Evolutionary conservation across 2,797 vertebrate species (phyloP), one percentile per base, ranked within the genome.

Genomic region (Pangasius mekongensis): DNA sequence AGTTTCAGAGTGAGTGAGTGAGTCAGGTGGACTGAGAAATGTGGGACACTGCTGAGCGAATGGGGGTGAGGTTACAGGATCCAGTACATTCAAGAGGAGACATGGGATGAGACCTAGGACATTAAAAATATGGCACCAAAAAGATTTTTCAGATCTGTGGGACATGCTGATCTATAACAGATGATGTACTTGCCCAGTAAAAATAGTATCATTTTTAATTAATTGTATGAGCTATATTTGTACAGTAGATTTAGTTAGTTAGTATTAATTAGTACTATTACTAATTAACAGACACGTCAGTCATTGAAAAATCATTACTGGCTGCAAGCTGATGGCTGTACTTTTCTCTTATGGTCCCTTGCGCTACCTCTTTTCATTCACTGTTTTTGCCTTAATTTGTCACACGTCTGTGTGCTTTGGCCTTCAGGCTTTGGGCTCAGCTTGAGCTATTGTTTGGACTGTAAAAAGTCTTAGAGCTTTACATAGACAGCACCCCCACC

Each of bases 361-460:
- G 77, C 71, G 33, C 83, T 30, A 58, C 66, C 5, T 84, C 52
- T 47, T 66, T 33, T 54, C 39, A 60, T 56, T 47, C 22, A 2
- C 5, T 30, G 33, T 22, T 30, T 52, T 60, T 60, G 3, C 27
- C 76, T 36, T 86, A 85, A 90, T 92, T 87, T 71, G 89, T 92
- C 90, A 83, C 89, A 78, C 64, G 27, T 84, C 49, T 64, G 10
- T 88, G 71, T 47, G 54, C 62, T 52, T 86, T 89, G 91, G 77
- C n/a, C 90, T 92, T 91, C 88, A 90, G 87, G 69, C 86, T 69
- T 76, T 43, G 86, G 62, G 67, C 74, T 86, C 86, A 80, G 89
- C 36, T 88, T 89, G 80, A 83, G 49, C 33, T 74, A 73, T 83
- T 71, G 85, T 62, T 62, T n/a, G n/a, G 47, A 3, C 33, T 83